These are phyloP conservation scores for Archips xylosteana DNA, from an alignment of 2,888 invertebrate species.

Conservation along the genomic window DNA sequence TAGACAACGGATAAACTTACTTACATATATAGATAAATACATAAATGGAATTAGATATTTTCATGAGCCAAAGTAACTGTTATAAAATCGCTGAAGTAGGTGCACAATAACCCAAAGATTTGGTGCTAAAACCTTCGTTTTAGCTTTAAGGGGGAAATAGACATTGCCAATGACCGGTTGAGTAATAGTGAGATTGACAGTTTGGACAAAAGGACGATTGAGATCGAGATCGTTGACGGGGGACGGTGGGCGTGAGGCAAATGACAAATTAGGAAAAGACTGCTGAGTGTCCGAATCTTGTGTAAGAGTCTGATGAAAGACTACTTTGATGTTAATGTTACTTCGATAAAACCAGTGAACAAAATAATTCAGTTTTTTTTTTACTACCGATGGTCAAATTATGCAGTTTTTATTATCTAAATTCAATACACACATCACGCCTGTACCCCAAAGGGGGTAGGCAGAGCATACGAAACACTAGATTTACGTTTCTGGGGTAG, in stretches of 20 bases:
- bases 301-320: background rate
- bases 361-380: background rate
- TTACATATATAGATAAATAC: no score
- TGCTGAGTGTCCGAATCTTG: background rate
- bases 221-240: background rate
- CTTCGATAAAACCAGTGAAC: background rate
- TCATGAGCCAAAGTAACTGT: background rate
- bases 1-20: no score
- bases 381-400: background rate
- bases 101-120: background rate
- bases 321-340: background rate
- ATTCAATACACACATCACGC: no score
- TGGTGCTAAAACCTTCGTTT: background rate
- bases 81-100: background rate
- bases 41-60: no score
- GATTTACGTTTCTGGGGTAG: no score
- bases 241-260: background rate
- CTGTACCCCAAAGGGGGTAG: no score
- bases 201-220: conserved; percentile 1
- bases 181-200: conserved; percentile 1
- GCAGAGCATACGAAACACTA: no score
- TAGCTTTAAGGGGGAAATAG: background rate
- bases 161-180: background rate
- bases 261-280: conserved; percentile 8
- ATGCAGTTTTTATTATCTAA: background rate